Evolutionary conservation across 2,797 vertebrate species (phyloP).

Genomic region (Semotilus atromaculatus): DNA sequence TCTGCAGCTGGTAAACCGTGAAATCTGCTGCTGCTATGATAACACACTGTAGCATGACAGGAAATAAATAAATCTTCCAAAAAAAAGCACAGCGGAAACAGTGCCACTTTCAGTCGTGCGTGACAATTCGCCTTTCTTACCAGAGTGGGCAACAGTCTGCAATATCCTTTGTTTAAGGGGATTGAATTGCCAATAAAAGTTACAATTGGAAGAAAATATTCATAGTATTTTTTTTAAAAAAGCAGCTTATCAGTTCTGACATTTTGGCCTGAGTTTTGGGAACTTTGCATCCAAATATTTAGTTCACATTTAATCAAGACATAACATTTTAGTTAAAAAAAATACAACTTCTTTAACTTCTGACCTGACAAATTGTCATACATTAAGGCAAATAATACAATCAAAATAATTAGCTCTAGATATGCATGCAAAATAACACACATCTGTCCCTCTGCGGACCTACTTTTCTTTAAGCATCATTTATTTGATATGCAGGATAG

Average conservation of each 20-base stretch:
- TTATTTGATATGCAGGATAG: background rate
- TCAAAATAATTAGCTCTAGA: background rate
- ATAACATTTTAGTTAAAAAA: background rate
- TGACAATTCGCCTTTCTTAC: background rate
- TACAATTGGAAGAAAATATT: background rate
- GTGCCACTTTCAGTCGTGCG: constrained; percentile 2
- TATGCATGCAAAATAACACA: background rate
- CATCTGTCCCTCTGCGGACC: background rate
- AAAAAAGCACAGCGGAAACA: constrained; percentile 23
- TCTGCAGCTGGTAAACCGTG: constrained; percentile 13
- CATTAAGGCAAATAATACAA: background rate
- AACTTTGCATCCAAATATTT: background rate
- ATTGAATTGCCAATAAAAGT: background rate
- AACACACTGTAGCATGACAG: constrained; percentile 46
- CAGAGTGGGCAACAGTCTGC: background rate
- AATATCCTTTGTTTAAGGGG: background rate
- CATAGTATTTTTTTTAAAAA: background rate
- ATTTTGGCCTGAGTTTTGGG: background rate
- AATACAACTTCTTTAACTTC: background rate
- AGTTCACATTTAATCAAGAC: background rate
- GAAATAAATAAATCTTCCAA: constrained; percentile 56
- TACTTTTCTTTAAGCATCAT: background rate
- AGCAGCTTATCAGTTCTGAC: background rate
- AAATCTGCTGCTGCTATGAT: constrained; percentile 13
- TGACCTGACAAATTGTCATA: background rate